phyloP scores from a whole-genome alignment of 2,888 invertebrate genomes.

The Caradrina kadenii region DNA sequence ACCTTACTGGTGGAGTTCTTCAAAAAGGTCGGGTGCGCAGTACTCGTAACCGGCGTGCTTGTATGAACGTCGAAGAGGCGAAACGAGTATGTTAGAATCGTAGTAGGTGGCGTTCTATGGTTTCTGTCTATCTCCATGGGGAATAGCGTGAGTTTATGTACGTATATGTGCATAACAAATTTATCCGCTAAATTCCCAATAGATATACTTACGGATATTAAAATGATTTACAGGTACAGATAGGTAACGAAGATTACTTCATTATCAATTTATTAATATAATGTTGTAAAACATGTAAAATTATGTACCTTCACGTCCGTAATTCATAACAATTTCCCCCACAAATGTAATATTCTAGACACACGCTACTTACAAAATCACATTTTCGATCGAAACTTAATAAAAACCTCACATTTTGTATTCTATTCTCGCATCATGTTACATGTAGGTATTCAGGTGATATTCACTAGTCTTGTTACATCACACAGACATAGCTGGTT shows the following conservation, averaged over 20 bases:
- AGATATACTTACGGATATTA: not conserved
- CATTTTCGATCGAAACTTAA: conserved; percentile 63
- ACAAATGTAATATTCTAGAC: conserved; percentile 37
- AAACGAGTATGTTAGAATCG: no score
- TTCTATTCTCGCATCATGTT: conserved; percentile 52
- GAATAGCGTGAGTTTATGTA: no score
- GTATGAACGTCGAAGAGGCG: no score
- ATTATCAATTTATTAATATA: conserved; percentile 4
- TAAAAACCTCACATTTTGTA: conserved; percentile 55
- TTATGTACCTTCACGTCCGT: conserved; percentile 12
- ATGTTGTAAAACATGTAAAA: conserved; percentile 4
- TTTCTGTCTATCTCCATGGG: no score
- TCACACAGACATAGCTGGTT: not conserved
- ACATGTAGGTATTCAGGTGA: conserved; percentile 11
- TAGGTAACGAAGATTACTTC: not conserved
- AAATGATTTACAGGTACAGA: conserved; percentile 4
- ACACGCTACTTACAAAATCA: conserved; percentile 54
- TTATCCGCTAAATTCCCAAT: not conserved
- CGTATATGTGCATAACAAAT: not conserved
- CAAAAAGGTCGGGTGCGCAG: no score
- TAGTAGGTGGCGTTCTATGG: no score
- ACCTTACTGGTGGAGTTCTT: no score
- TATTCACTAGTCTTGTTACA: conserved; percentile 26
- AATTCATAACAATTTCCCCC: conserved; percentile 13
- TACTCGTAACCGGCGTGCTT: no score